These are phyloP conservation scores for Manacus vitellinus DNA, from an alignment of 2,113 vertebrate genomes.

Conservation along the genomic window DNA sequence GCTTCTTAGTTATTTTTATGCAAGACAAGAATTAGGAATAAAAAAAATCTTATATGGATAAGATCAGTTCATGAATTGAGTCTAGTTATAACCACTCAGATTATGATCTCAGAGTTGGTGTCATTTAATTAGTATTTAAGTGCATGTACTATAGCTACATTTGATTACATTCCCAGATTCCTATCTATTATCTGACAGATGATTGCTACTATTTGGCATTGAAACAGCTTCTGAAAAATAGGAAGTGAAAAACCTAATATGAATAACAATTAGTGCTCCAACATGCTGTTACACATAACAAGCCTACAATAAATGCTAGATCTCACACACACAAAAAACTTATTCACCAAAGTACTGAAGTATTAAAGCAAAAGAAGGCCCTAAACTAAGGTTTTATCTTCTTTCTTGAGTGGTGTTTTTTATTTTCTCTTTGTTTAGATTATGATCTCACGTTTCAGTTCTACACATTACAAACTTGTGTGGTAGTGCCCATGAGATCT, in stretches of 20 bases:
- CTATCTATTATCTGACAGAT: not conserved
- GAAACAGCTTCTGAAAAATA: not conserved
- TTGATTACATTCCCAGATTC: conserved; percentile 8
- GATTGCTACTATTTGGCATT: conserved; percentile 12
- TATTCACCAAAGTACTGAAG: not conserved
- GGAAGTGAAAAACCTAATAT: not conserved
- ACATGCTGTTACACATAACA: conserved; percentile 15
- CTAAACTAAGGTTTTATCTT: not conserved
- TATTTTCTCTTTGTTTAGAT: not conserved
- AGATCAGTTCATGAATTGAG: not conserved
- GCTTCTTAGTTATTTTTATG: conserved; percentile 9
- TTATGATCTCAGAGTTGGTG: not conserved
- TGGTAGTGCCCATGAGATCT: not conserved
- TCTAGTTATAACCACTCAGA: not conserved
- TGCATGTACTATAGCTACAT: not conserved
- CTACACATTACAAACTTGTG: not conserved
- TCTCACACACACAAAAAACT: not conserved
- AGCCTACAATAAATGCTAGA: not conserved
- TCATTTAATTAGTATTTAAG: conserved; percentile 28
- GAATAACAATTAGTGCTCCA: conserved; percentile 49
- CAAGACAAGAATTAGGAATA: not conserved
- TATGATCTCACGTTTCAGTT: not conserved
- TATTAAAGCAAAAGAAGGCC: not conserved
- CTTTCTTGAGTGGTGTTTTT: not conserved
- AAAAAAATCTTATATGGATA: not conserved